Evolutionary conservation across 2,888 invertebrate genomes (phyloP), one percentile per base, ranked within the genome.

Genomic region (Clitarchus hookeri): DNA sequence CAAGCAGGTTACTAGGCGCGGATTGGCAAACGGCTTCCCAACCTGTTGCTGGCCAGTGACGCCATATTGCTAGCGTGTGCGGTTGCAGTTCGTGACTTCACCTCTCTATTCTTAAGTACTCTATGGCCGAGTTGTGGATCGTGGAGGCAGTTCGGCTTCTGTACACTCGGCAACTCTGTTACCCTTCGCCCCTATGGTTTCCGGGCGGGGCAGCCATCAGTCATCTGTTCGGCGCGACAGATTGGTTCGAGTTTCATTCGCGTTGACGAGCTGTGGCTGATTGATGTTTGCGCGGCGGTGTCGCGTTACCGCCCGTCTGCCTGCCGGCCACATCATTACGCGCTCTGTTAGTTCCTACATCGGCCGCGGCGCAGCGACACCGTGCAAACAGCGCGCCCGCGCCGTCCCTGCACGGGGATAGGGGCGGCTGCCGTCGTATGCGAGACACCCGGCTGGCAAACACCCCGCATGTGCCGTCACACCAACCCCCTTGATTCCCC

Each of bases 211-310:
- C 48, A 48, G 48, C 48, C 48, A 48, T 48, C 48, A 48, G 48
- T 48, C 48, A 48, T 48, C 48, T 48, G 48, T 48, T 48, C 48
- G 16, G 12, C 12, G 16, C 48, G 16, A 16, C 48, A 16, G 48
- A 48, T 48, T 48, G 65, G 65, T n/a, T 65, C 65, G 65, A 65
- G 65, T 65, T 65, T n/a, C 65, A 65, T 65, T n/a, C 65, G 65
- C 19, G 65, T 65, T n/a, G 65, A 65, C 65, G 65, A 65, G 65
- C 65, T 65, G 65, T 65, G 65, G 65, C 65, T 65, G 65, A 65
- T 65, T 65, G 65, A 65, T 65, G 65, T 65, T 65, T 65, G 65
- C 65, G 8, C 65, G 12, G 48, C 48, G 65, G n/a, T 65, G 65
- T 53, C 65, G 65, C 65, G 65, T 16, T 65, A 23, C n/a, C 65